Evolutionary conservation across 2,113 vertebrate species (phyloP), one percentile per base, ranked within the genome.

Genomic region (Oenanthe melanoleuca): DNA sequence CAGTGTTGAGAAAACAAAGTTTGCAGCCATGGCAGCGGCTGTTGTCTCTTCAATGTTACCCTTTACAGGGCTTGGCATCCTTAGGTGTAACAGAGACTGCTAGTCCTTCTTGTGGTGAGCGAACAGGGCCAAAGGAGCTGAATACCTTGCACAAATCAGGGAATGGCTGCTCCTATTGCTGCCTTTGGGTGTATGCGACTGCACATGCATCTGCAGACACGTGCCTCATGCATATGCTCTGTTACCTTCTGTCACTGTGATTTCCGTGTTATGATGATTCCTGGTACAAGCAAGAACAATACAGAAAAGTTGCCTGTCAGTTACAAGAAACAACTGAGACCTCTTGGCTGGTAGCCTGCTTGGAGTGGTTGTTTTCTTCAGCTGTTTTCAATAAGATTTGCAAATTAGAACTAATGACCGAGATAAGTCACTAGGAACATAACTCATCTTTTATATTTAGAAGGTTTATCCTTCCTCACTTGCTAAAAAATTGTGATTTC

Each of bases 1-100:
- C 59, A 14, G 60, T 95, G 94, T 60, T 88, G 89, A 83, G 85
- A 95, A 96, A 96, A 95, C 95, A 96, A 88, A 90, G 60, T 93
- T 95, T 92, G 96, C 74, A 93, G 64, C 94, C 95, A 94, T 97
- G 92, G 96, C 72, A 97, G 92, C 72, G 0, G 50, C 90, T 65
- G 79, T 56, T 38, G 42, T 37, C 38, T 80, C 81, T 73, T 87
- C 63, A 79, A 77, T 44, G 87, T 89, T 89, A 87, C 78, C 84
- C 78, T 91, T 79, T 63, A 55, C 57, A 40, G 50, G 44, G 26
- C 45, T 72, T 69, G 84, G 87, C 74, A 69, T 33, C 15, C 47
- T 86, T 38, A 67, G 49, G 42, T 15, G 33, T 40, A 77, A 74
- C 2, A 2, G 72, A 86, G 56, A 44, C 37, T 1, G 3, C 60